Evolutionary conservation across 2,888 invertebrate species (phyloP), one percentile per base, ranked within the genome.

Genomic region (Hypolimnas misippus): DNA sequence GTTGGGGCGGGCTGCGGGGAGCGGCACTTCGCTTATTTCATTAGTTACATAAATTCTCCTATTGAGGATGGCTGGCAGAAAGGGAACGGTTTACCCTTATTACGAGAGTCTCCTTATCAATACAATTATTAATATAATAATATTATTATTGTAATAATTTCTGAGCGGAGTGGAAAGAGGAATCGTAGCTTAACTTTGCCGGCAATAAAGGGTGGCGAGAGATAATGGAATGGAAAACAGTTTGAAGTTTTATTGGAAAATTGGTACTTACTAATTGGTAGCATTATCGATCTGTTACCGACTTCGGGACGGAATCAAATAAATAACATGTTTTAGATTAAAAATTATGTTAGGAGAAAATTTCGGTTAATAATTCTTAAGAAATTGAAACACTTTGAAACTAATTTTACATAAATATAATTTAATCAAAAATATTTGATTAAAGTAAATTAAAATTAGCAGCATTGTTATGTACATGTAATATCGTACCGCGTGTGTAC

Each of bases 41-140:
- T 92, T 92, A 92, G 90, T 92, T 92, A 91, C 91, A 92, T 92
- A 91, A 92, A 92, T 92, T 92, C 91, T 91, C 85, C 91, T 91
- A 91, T 92, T 92, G 91, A 91, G 89, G 89, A 91, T 91, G 89
- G 88, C 87, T 90, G 90, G 83, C 87, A 88, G 89, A 90, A 89
- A 91, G 91, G 92, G 91, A 90, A 90, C 87, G 91, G 91, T 90
- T 91, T 90, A 90, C 91, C 91, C 91, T 91, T 91, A 91, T 91
- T 92, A 92, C 89, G 89, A 89, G 91, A 89, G 90, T 88, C 91
- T 91, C 91, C 92, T 92, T 91, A 92, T 92, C 92, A 92, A 92
- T 92, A 91, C 91, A 92, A 92, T 92, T 91, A 92, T 91, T 91
- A 92, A 91, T 92, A 90, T 91, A 91, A 91, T 92, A 91, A 91